Evolutionary conservation across 2,888 invertebrate genomes (phyloP), one percentile per base, ranked within the genome.

Genomic region (Trichogramma evanescens): DNA sequence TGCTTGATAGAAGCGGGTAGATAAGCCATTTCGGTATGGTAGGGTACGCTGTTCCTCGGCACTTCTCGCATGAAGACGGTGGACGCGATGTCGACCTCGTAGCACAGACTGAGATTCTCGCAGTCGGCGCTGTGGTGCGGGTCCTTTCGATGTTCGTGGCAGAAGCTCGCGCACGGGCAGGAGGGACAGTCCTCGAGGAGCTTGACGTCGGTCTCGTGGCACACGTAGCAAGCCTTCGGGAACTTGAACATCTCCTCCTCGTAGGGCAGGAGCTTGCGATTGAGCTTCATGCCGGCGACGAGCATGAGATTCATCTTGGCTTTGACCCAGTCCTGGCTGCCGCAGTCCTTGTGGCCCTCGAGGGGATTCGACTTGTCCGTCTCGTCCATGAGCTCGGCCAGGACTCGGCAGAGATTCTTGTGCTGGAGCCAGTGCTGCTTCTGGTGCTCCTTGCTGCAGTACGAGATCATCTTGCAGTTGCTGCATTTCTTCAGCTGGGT

Each of bases 391-490:
- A 72, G 63, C 8, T 64, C 62, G 6, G 63, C 62, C 39, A 74
- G 60, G 26, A 68, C 64, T 13, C 67, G 67, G 57, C 76, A 77
- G 13, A 76, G 63, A 44, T 69, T 63, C 63, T 72, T 75, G 65
- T 78, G 78, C 2, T 66, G 66, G 4, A 66, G 64, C 75, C 76
- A 78, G 58, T 78, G 74, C n/a, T 66, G 59, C 64, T 69, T 74
- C 56, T 76, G 76, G 62, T 78, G 77, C 13, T 72, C 68, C 26
- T 66, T 71, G 5, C 70, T 63, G 54, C 77, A 78, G 59, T 77
- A 78, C 39, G 70, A 68, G 50, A 77, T 76, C 71, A 73, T 72
- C 61, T 68, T 70, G 60, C 78, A 78, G 52, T 66, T 68, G 50
- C 71, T 66, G 49, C 77, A 78, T 63, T 69, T 69, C 64, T 72